These are phyloP conservation scores for Crypturellus tataupa DNA, from an alignment of 2,797 vertebrate genomes.

Conservation along the genomic window DNA sequence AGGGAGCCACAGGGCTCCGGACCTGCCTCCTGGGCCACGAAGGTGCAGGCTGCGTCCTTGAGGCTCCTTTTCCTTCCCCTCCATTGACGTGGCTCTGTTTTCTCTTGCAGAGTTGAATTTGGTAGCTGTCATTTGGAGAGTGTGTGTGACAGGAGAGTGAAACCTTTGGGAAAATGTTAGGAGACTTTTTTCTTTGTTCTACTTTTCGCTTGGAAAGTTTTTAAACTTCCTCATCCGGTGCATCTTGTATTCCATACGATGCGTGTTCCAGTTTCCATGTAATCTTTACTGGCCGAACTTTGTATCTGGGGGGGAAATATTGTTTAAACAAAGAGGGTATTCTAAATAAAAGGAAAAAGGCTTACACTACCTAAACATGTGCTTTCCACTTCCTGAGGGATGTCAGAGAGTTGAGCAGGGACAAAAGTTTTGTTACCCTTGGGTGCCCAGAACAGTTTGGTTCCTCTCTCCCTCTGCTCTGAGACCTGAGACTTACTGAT, in stretches of 20 bases:
- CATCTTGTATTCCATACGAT: conserved; percentile 84
- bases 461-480: conserved; percentile 70
- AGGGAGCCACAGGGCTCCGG: background rate
- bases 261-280: conserved; percentile 90
- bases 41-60: background rate
- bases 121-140: conserved; percentile 83
- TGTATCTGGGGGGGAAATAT: conserved; percentile 90
- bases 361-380: conserved; percentile 85
- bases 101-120: conserved; percentile 83
- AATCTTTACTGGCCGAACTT: conserved; percentile 89
- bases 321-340: conserved; percentile 84
- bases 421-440: conserved; percentile 35
- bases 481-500: conserved; percentile 65
- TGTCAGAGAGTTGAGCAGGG: conserved; percentile 63
- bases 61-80: background rate
- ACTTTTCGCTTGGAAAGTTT: conserved; percentile 87
- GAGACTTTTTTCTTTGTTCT: conserved; percentile 78
- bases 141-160: conserved; percentile 86
- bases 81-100: conserved; percentile 78
- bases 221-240: conserved; percentile 89
- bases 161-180: conserved; percentile 85
- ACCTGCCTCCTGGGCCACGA: background rate
- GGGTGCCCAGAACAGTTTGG: conserved; percentile 52
- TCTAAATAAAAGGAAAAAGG: conserved; percentile 86
- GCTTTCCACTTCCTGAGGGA: conserved; percentile 85